Evolutionary conservation across 2,888 invertebrate species (phyloP).

Genomic region (Coleophora flavipennella): DNA sequence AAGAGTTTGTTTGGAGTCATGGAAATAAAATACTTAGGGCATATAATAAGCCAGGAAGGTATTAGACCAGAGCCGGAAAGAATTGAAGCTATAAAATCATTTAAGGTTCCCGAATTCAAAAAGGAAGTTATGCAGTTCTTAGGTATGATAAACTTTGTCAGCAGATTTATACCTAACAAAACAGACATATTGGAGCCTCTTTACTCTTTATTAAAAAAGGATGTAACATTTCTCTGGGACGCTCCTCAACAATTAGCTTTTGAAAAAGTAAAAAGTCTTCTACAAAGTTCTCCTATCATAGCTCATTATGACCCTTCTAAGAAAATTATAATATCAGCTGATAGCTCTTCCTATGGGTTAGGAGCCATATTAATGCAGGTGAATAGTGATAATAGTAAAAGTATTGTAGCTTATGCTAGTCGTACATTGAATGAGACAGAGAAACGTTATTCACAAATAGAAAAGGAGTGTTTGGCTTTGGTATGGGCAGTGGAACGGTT

Average conservation of each 20-base stretch:
- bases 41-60: slow-evolving; percentile 3
- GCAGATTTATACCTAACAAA: too few relatives aligned
- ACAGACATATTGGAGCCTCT: too few relatives aligned
- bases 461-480: slow-evolving; percentile 6
- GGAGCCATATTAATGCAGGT: slow-evolving; percentile 7
- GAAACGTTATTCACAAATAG: slow-evolving; percentile 3
- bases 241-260: too few relatives aligned
- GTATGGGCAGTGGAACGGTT: slow-evolving; percentile 4
- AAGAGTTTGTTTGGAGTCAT: slow-evolving; percentile 5
- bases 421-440: slow-evolving; percentile 2
- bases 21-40: slow-evolving; percentile 8
- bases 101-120: neutral
- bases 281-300: neutral
- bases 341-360: slow-evolving; percentile 6
- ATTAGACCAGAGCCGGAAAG: neutral
- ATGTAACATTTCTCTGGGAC: too few relatives aligned
- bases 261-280: too few relatives aligned
- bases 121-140: neutral
- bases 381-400: neutral
- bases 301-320: too few relatives aligned
- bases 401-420: slow-evolving; percentile 3
- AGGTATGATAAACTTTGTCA: neutral
- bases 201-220: too few relatives aligned
- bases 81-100: neutral
- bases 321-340: too few relatives aligned